phyloP scores from a whole-genome alignment of 23 tunicate species.

The Trididemnum miniatum region DNA sequence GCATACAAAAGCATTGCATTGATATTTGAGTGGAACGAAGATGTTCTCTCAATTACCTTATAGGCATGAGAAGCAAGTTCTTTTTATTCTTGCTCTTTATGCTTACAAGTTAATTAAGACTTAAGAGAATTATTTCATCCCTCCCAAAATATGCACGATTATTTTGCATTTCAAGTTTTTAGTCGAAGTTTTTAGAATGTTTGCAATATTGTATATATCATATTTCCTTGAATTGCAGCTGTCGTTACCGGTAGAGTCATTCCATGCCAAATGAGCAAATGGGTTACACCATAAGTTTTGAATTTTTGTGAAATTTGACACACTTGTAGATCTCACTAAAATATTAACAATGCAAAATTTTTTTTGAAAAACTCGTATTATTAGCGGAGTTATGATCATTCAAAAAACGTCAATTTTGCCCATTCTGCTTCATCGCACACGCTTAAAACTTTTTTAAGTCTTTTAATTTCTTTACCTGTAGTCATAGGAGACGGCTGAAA shows the following conservation, averaged over 20 bases:
- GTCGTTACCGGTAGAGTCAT: neutral
- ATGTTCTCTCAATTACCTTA: too few species aligned
- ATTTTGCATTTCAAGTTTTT: too few species aligned
- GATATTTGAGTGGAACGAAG: too few species aligned
- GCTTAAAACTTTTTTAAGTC: neutral
- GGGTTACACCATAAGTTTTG: neutral
- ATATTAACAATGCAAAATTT: neutral
- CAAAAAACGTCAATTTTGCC: neutral
- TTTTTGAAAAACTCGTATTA: neutral
- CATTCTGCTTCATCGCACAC: neutral
- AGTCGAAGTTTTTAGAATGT: too few species aligned
- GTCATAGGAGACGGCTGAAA: neutral
- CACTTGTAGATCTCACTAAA: conserved; percentile 1
- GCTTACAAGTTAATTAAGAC: too few species aligned
- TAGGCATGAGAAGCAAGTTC: too few species aligned
- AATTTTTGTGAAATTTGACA: neutral
- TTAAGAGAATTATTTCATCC: too few species aligned
- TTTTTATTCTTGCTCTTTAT: too few species aligned
- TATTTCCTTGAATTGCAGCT: too few species aligned
- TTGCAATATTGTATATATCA: too few species aligned
- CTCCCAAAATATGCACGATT: too few species aligned
- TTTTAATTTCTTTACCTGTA: neutral
- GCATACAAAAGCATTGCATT: too few species aligned
- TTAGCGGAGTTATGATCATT: neutral
- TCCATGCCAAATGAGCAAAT: conserved; percentile 1